Conservation (phyloP, 2,888 invertebrate species). For the Norana najaformis region DNA sequence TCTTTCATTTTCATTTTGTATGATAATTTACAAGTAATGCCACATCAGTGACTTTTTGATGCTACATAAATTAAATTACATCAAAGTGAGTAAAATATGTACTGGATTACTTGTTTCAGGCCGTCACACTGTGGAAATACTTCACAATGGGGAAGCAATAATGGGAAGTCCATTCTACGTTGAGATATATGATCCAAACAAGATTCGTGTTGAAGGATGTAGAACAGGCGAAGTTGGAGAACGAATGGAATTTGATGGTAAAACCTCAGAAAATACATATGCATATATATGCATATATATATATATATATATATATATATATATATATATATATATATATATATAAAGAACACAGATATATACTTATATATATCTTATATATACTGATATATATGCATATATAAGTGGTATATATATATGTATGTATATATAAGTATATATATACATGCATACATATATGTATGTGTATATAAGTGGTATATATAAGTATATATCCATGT, state of each 20-base stretch:
- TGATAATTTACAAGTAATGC: neutral
- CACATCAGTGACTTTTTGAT: neutral
- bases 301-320: neutral
- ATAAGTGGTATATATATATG: too few species aligned
- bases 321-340: neutral
- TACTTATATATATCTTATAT: too few species aligned
- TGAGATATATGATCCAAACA: constrained; percentile 70
- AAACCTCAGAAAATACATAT: constrained; percentile 40
- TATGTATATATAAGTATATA: too few species aligned
- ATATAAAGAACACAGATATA: too few species aligned
- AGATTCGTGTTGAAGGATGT: constrained; percentile 62
- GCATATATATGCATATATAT: too few species aligned
- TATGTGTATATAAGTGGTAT: too few species aligned
- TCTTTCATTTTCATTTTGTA: neutral
- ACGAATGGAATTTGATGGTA: constrained; percentile 55
- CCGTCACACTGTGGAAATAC: constrained; percentile 67
- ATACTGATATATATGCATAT: too few species aligned
- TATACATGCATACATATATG: too few species aligned
- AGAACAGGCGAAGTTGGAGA: constrained; percentile 54
- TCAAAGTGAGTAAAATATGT: neutral
- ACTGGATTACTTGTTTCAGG: constrained; percentile 52
- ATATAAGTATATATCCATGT: neutral
- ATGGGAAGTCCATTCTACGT: constrained; percentile 69
- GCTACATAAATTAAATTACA: neutral
- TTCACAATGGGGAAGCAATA: constrained; percentile 62